Conservation (phyloP, 2,797 vertebrate species). For the Argentina silus region DNA sequence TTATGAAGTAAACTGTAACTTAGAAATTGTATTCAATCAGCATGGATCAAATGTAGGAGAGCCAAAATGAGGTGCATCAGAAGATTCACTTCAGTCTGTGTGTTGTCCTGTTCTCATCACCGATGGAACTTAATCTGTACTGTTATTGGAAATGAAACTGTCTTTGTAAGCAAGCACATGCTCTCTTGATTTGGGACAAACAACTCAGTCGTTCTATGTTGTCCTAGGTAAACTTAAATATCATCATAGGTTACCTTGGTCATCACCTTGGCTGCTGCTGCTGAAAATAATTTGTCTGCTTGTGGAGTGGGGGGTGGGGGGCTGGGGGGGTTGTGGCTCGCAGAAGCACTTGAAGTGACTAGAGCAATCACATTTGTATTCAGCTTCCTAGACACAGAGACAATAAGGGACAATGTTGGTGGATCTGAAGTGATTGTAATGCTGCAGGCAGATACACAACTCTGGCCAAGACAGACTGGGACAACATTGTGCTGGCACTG, state of each 20-base stretch:
- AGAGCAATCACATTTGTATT: slow-evolving; percentile 41
- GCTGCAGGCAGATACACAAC: neutral
- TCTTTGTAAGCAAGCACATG: neutral
- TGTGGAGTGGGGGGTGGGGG: neutral
- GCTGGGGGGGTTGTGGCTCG: neutral
- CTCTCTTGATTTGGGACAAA: neutral
- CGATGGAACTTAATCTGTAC: too few species aligned
- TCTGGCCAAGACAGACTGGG: neutral
- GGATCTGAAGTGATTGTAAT: slow-evolving; percentile 14
- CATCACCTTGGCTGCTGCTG: slow-evolving; percentile 17
- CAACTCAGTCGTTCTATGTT: neutral
- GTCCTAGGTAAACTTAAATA: neutral
- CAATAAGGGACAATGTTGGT: slow-evolving; percentile 12
- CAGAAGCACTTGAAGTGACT: slow-evolving; percentile 8
- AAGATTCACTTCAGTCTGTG: too few species aligned
- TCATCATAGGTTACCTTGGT: neutral
- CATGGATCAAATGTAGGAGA: too few species aligned
- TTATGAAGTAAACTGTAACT: too few species aligned
- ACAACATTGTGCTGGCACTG: neutral
- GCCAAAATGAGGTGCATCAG: too few species aligned
- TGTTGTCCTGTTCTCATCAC: too few species aligned
- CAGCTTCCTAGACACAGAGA: slow-evolving; percentile 11
- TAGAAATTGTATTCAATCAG: too few species aligned
- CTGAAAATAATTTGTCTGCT: slow-evolving; percentile 29
- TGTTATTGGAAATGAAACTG: neutral